A percentile compares a stretch with the other conserved stretches of the same genome.
phyloP scores from a whole-genome alignment of 2,888 invertebrate genomes.

The Lycophotia porphyrea region DNA sequence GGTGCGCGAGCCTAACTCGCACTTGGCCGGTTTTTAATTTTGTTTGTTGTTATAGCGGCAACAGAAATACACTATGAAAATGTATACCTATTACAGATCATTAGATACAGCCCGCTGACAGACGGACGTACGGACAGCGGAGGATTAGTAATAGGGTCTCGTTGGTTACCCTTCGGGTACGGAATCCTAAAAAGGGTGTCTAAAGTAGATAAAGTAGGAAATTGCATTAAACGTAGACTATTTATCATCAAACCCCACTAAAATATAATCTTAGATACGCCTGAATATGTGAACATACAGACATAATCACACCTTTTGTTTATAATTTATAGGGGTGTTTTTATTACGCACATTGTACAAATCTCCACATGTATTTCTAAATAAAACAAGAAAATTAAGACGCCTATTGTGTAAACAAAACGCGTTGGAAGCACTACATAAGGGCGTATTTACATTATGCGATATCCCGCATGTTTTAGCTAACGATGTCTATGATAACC shows the following conservation, averaged over 20 bases:
- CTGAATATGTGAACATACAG: slow-evolving; percentile 15
- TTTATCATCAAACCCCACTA: not conserved
- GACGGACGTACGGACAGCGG: no score
- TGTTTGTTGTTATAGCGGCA: no score
- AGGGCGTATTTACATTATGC: slow-evolving; percentile 56
- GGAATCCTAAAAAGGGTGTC: not conserved
- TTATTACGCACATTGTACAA: slow-evolving; percentile 37
- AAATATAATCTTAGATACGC: slow-evolving; percentile 7
- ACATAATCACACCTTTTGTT: slow-evolving; percentile 29
- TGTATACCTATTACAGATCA: no score
- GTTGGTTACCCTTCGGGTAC: no score
- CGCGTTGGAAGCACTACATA: slow-evolving; percentile 35
- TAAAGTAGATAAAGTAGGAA: not conserved
- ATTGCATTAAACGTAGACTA: not conserved
- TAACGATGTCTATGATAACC: slow-evolving; percentile 57
- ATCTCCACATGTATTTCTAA: slow-evolving; percentile 11
- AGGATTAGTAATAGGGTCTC: no score
- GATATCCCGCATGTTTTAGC: slow-evolving; percentile 57
- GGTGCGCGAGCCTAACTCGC: no score
- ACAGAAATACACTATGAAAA: no score
- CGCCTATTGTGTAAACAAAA: slow-evolving; percentile 33
- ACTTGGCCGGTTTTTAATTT: no score
- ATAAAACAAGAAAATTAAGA: slow-evolving; percentile 45
- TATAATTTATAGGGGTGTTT: slow-evolving; percentile 34
- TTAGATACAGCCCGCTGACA: no score